Conservation (phyloP, 2,888 invertebrate genomes). For the Elegia similella region DNA sequence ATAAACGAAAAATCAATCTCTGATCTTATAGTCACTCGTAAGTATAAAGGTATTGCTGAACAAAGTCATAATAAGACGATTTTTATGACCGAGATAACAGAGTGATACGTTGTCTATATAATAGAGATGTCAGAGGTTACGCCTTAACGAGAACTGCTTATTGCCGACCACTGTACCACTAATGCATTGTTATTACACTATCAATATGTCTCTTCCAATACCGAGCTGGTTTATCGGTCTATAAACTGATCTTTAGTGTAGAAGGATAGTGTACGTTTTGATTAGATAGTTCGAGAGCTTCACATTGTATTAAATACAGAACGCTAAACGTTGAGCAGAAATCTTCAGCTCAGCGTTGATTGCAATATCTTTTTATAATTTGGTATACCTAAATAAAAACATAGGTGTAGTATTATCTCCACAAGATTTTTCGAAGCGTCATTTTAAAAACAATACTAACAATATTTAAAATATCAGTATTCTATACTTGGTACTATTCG, state of each 20-base stretch:
- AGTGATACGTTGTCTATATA: neutral
- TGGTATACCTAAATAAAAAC: no score
- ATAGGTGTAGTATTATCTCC: no score
- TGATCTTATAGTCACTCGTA: neutral
- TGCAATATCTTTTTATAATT: no score
- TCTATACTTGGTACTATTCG: no score
- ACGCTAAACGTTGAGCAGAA: neutral
- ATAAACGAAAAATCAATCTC: no score
- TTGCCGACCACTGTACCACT: slow-evolving; percentile 41
- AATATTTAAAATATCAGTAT: no score
- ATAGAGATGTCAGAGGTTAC: neutral
- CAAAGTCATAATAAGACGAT: neutral
- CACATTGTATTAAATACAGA: neutral
- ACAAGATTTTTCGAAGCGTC: no score
- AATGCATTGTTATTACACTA: slow-evolving; percentile 52
- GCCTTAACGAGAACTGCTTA: slow-evolving; percentile 55
- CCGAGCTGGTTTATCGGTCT: slow-evolving; percentile 22
- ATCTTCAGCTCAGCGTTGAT: no score
- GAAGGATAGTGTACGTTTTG: neutral
- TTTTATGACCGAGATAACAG: neutral
- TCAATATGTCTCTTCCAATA: slow-evolving; percentile 30
- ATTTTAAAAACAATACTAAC: no score
- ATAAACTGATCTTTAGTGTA: slow-evolving; percentile 25
- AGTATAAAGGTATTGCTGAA: neutral
- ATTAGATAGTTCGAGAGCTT: neutral